These are phyloP conservation scores for Pseudomugil tenellus DNA, from an alignment of 2,797 vertebrate species.

Conservation along the genomic window DNA sequence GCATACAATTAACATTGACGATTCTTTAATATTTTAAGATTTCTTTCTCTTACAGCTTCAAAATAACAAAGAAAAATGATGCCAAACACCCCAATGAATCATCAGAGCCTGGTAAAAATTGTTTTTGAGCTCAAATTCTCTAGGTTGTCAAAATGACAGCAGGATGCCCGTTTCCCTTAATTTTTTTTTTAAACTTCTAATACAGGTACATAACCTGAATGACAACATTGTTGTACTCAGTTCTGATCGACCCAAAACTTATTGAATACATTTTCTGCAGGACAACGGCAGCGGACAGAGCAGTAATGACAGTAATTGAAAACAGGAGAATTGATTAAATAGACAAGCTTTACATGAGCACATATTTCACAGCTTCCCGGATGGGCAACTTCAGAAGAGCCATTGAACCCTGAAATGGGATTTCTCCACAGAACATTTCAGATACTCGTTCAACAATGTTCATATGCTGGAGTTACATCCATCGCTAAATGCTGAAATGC, in stretches of 20 bases:
- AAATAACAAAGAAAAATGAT: not conserved
- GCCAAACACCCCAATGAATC: too few species aligned
- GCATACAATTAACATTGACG: not conserved
- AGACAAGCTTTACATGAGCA: slow-evolving; percentile 69
- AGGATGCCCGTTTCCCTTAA: not conserved
- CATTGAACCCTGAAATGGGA: slow-evolving; percentile 82
- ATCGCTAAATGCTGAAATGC: slow-evolving; percentile 53
- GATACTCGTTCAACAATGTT: slow-evolving; percentile 62
- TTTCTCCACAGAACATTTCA: slow-evolving; percentile 76
- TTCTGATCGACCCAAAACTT: slow-evolving; percentile 40
- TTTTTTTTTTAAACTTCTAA: not conserved
- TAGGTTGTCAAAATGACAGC: not conserved
- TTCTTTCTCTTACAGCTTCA: not conserved
- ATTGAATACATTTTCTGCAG: slow-evolving; percentile 40
- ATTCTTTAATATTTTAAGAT: not conserved
- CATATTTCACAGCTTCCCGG: slow-evolving; percentile 72
- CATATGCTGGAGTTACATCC: slow-evolving; percentile 47
- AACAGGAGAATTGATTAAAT: slow-evolving; percentile 78
- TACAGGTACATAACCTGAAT: slow-evolving; percentile 5
- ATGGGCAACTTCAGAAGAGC: slow-evolving; percentile 68
- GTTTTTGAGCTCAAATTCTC: not conserved
- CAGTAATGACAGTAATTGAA: slow-evolving; percentile 74
- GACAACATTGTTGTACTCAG: slow-evolving; percentile 21
- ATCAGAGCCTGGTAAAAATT: not conserved
- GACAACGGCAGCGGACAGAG: slow-evolving; percentile 37